Evolutionary conservation across 2,888 invertebrate species (phyloP).

Genomic region (Drosophila kuntzei): DNA sequence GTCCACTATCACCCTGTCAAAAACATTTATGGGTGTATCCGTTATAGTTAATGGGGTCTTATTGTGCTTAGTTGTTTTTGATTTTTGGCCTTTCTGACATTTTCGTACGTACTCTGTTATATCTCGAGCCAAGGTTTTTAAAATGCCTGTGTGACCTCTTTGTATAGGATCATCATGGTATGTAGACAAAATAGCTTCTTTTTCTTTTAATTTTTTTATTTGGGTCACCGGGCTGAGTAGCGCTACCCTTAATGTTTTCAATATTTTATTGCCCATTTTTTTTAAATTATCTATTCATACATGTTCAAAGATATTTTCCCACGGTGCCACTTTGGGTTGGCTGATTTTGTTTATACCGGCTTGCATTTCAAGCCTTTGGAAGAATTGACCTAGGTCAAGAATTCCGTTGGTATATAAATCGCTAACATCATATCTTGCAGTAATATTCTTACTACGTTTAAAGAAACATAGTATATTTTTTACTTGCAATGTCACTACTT

Average conservation of each 20-base stretch:
- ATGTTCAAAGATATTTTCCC: slow-evolving; percentile 5
- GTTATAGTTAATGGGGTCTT: no score
- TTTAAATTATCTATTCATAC: slow-evolving; percentile 2
- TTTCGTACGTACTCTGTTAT: neutral
- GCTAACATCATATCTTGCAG: neutral
- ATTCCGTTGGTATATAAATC: slow-evolving; percentile 14
- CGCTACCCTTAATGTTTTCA: slow-evolving; percentile 13
- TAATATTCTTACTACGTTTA: slow-evolving; percentile 1
- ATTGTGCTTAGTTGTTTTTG: neutral
- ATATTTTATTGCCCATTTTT: slow-evolving; percentile 11
- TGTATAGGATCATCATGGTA: no score
- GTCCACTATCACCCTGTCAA: slow-evolving; percentile 11
- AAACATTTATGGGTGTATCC: neutral
- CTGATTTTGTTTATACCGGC: slow-evolving; percentile 11
- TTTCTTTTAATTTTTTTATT: neutral
- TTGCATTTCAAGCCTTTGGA: slow-evolving; percentile 9
- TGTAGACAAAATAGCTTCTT: neutral
- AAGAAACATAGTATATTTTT: neutral
- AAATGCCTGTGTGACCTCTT: no score
- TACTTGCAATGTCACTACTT: neutral
- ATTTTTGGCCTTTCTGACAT: slow-evolving; percentile 6
- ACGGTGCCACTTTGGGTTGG: slow-evolving; percentile 2
- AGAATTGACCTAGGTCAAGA: slow-evolving; percentile 10
- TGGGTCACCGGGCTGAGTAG: slow-evolving; percentile 15
- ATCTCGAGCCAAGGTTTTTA: neutral